Evolutionary conservation across 2,888 invertebrate species (phyloP), one percentile per base, ranked within the genome.

Genomic region (Thera obeliscata): DNA sequence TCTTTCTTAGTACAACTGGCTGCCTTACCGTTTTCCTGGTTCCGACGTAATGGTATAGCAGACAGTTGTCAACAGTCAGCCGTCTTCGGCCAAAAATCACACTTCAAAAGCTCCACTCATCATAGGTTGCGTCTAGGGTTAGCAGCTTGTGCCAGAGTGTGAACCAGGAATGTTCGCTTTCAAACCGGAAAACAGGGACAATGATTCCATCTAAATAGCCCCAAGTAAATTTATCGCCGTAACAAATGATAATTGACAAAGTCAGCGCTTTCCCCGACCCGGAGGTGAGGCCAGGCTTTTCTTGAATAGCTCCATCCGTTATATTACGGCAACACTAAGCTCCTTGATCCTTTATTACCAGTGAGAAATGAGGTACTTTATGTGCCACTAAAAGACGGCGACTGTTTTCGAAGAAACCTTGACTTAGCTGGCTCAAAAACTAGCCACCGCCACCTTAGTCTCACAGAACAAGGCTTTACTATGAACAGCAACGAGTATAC

Each of bases 191-290:
- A 68, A 62, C 66, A 54, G 65, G 54, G 61, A 59, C 63, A 63
- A 67, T 56, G 61, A 70, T 61, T 50, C 56, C 60, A 61, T 68
- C 63, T 66, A 60, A 73, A 73, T 65, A 52, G 65, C 57, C 38
- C 57, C 56, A 67, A 71, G 72, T 70, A 67, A 73, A 74, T 72
- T 71, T 70, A 71, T 73, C 66, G 60, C 64, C 70, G 69, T 69
- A 70, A 74, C 73, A 74, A 74, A 74, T 73, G 73, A 71, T 74
- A 73, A 74, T 71, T 70, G 73, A 70, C 73, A 71, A 71, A 71
- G 73, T 71, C 68, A 69, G 73, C 64, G 66, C 69, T 69, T 69
- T 69, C 69, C 63, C 66, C 66, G 69, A 69, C 66, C 69, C 69
- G 69, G 66, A 66, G 69, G 60, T 69, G 55, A 61, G 43, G 41